A percentile compares a stretch with the other conserved stretches of the same genome.
Evolutionary conservation across 2,888 invertebrate species (phyloP).

Genomic region (Tinea trinotella): DNA sequence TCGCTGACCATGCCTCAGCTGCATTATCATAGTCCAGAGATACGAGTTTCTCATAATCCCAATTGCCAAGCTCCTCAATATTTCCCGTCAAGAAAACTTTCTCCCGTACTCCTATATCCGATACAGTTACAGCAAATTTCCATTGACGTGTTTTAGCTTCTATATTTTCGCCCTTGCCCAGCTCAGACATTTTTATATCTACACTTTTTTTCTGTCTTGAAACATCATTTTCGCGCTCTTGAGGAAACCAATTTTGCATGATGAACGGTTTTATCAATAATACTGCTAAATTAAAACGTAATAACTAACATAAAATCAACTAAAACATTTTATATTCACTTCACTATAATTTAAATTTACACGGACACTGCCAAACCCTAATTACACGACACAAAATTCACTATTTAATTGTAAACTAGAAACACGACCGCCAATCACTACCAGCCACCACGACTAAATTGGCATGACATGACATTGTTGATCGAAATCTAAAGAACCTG

Average conservation of each 20-base stretch:
- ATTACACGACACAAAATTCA: too few species aligned
- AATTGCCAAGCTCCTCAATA: constrained; percentile 77
- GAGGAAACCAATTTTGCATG: constrained; percentile 79
- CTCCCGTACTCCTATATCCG: constrained; percentile 73
- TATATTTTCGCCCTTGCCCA: constrained; percentile 20
- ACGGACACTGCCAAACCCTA: too few species aligned
- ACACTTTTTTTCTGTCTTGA: constrained; percentile 26
- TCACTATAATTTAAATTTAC: too few species aligned
- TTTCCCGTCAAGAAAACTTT: constrained; percentile 80
- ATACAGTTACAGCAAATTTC: constrained; percentile 61
- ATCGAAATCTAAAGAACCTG: too few species aligned
- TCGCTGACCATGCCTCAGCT: constrained; percentile 74
- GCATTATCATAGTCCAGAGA: constrained; percentile 60
- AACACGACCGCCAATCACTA: too few species aligned
- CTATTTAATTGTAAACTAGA: too few species aligned
- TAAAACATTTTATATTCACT: too few species aligned
- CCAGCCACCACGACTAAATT: too few species aligned
- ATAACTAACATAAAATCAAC: too few species aligned
- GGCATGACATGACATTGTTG: too few species aligned
- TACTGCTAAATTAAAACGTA: background rate
- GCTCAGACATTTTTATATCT: constrained; percentile 11
- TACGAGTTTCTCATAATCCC: constrained; percentile 76
- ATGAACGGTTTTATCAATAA: background rate
- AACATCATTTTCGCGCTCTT: constrained; percentile 54
- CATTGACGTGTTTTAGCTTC: constrained; percentile 43